phyloP scores from a whole-genome alignment of 2,797 vertebrate genomes.

The Hylomyscus alleni region DNA sequence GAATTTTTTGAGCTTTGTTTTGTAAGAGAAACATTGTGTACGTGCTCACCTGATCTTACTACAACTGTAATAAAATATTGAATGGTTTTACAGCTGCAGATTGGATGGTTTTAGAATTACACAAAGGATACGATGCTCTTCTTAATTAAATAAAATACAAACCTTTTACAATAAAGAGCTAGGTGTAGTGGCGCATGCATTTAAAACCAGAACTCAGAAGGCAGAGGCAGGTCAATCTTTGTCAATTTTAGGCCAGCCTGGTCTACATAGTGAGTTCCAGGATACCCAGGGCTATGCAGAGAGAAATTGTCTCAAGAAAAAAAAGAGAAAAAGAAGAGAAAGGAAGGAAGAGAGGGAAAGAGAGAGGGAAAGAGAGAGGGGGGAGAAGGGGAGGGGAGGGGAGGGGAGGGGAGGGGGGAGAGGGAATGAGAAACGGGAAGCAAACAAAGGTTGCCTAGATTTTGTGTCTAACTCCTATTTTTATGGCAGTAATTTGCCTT shows the following conservation, averaged over 20 bases:
- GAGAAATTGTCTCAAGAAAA: neutral
- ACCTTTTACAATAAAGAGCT: neutral
- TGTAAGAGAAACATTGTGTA: neutral
- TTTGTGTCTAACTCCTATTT: neutral
- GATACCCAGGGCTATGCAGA: neutral
- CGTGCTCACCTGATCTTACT: neutral
- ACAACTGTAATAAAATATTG: slow-evolving; percentile 1
- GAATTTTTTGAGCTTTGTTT: slow-evolving; percentile 12
- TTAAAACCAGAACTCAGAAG: neutral
- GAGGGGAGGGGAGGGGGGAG: accelerated
- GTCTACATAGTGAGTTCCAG: neutral
- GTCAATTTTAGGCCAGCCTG: neutral
- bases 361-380: accelerated
- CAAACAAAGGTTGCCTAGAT: neutral
- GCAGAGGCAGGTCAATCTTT: neutral
- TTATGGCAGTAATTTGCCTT: neutral
- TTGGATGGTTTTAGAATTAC: neutral
- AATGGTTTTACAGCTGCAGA: neutral
- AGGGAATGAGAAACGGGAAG: neutral
- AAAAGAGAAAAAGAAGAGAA: too few relatives aligned
- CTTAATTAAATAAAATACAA: slow-evolving; percentile 23
- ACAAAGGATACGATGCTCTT: neutral
- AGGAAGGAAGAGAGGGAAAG: too few relatives aligned
- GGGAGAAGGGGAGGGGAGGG: accelerated
- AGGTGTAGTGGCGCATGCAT: neutral